phyloP scores from a whole-genome alignment of 2,888 invertebrate species.

The Deilephila elpenor region DNA sequence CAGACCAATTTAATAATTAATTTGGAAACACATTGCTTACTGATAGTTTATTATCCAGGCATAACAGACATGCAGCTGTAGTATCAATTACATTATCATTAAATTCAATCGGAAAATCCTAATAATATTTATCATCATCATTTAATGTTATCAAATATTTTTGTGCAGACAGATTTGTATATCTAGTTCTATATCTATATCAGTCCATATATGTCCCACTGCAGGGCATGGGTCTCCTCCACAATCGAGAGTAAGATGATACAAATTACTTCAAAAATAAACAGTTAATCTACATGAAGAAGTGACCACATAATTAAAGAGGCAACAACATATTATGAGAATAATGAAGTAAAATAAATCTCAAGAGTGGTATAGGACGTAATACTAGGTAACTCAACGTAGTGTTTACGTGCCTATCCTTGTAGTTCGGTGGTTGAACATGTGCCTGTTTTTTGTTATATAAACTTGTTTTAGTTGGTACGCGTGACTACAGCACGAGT shows the following conservation, averaged over 20 bases:
- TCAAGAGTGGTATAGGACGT: background rate
- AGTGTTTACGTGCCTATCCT: background rate
- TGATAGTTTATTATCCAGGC: too few relatives aligned
- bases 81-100: background rate
- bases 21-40: too few relatives aligned
- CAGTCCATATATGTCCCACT: too few relatives aligned
- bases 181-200: too few relatives aligned
- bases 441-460: slow-evolving; percentile 41
- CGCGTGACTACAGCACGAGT: slow-evolving; percentile 28
- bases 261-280: too few relatives aligned
- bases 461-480: slow-evolving; percentile 63
- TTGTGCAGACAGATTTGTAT: too few relatives aligned
- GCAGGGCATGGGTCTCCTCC: too few relatives aligned
- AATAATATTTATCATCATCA: background rate
- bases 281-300: too few relatives aligned
- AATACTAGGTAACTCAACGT: background rate
- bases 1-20: too few relatives aligned
- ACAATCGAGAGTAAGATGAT: too few relatives aligned
- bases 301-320: background rate
- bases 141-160: background rate
- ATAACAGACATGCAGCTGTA: too few relatives aligned
- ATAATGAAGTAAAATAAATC: background rate
- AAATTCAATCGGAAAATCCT: background rate
- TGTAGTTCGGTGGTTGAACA: background rate
- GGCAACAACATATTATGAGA: background rate